phyloP scores from a whole-genome alignment of 2,888 invertebrate genomes.

The Papilio protenor region DNA sequence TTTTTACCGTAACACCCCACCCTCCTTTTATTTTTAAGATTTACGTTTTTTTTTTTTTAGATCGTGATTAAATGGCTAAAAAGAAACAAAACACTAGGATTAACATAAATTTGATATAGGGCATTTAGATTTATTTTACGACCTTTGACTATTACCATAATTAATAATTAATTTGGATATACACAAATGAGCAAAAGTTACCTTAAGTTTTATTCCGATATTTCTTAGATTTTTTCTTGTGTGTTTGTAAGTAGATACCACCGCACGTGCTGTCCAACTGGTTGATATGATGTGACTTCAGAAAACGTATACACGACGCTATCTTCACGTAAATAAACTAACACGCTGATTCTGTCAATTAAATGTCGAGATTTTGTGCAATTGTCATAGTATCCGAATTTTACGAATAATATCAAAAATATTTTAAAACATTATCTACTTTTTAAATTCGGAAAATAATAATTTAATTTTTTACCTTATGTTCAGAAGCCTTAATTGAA shows the following conservation, averaged over 20 bases:
- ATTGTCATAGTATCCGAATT: no score
- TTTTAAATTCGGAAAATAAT: no score
- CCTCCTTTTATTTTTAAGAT: no score
- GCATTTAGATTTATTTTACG: no score
- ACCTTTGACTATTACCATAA: not conserved
- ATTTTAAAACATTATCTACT: no score
- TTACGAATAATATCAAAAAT: no score
- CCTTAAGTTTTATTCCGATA: not conserved
- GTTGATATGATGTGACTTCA: not conserved
- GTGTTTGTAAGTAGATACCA: not conserved
- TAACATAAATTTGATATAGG: no score
- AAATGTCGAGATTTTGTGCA: not conserved
- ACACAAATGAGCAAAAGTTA: not conserved
- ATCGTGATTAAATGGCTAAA: no score
- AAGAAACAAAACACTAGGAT: no score
- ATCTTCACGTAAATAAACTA: constrained; percentile 8
- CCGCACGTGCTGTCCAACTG: not conserved
- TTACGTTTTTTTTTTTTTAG: no score
- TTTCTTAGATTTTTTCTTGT: not conserved
- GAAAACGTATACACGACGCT: not conserved
- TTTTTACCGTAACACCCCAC: no score
- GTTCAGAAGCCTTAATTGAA: no score
- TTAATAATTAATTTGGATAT: not conserved
- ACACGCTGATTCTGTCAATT: not conserved
- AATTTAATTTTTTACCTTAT: not conserved